Base-by-base conservation (phyloP, 1,140 invertebrate genomes). In the Zaprionus ghesquierei region DNA sequence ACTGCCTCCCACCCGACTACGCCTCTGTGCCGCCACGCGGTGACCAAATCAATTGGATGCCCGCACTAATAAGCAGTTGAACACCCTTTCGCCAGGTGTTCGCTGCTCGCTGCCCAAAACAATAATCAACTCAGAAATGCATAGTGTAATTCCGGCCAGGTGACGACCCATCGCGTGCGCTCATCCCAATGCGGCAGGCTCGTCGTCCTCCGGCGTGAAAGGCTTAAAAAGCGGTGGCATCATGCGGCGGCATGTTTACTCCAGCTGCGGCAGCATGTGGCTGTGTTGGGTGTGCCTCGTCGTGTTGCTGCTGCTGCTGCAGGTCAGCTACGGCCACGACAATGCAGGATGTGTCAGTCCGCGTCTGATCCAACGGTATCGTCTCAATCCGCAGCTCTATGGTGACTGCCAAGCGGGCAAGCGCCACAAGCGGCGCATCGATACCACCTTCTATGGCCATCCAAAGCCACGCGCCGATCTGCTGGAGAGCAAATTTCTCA, bases 391-490 rank as follows among this genome's bases (percentile, higher is more conserved):
- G 6, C 27, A 75, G 10, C 49, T 89, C 3, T 89, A 86, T 69
- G 76, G 65, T 0, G 29, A 23, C 1, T 74, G 75, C 20, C 10
- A 2, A 0, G 22, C 13, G 8, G 10, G n/a, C n/a, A n/a, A 25
- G 1, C 77, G 89, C 2, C 22, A 38, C 1, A 84, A 55, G 15
- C 90, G 90, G 6, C 84, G 79, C 8, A 65, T 91, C 12, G 90
- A 90, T 65, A 80, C 91, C 86, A 76, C 92, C 12, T 94, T 94
- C 65, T 84, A 91, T 46, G 94, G 94, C 5, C 91, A 94, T 65
- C 94, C 94, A 9, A 94, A 94, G 81, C 93, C 93, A 1, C 93
- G 91, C 51, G 92, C 93, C 68, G 93, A 94, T 64, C 68, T 93
- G 23, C 93, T 94, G 93, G 91, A 92, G 33, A 84, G 81, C 18